phyloP scores from a whole-genome alignment of 2,888 invertebrate species.

The Eurois occulta region DNA sequence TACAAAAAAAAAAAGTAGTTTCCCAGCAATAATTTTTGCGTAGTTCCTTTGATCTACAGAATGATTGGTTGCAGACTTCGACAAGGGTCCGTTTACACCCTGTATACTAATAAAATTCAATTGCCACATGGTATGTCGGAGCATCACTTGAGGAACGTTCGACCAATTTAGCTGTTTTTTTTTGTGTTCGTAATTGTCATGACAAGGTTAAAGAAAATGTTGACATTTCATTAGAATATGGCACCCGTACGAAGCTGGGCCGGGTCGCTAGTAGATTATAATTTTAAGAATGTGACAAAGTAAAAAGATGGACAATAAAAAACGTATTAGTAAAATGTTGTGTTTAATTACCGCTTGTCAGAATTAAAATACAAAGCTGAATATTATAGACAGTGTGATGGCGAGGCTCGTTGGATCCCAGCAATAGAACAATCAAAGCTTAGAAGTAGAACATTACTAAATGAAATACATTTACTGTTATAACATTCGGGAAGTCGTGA shows the following conservation, averaged over 20 bases:
- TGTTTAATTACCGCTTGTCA: slow-evolving; percentile 63
- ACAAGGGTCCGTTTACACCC: too few relatives aligned
- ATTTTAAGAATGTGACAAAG: not conserved
- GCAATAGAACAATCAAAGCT: slow-evolving; percentile 66
- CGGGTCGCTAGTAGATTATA: not conserved
- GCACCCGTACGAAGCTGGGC: not conserved
- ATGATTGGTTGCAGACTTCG: too few relatives aligned
- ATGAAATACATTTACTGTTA: slow-evolving; percentile 56
- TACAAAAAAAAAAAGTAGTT: too few relatives aligned
- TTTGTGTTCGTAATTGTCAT: not conserved
- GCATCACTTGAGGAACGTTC: too few relatives aligned
- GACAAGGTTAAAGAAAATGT: not conserved
- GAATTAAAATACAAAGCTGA: slow-evolving; percentile 64
- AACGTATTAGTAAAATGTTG: slow-evolving; percentile 61
- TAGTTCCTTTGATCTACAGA: too few relatives aligned
- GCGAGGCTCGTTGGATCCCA: slow-evolving; percentile 65
- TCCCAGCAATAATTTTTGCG: too few relatives aligned
- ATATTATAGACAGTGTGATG: slow-evolving; percentile 58
- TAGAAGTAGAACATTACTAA: slow-evolving; percentile 48
- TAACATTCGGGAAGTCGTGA: slow-evolving; percentile 49
- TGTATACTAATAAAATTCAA: too few relatives aligned
- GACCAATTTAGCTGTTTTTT: not conserved
- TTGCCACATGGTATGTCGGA: too few relatives aligned
- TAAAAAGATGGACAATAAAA: slow-evolving; percentile 75
- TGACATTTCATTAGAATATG: not conserved